These are phyloP conservation scores for Aurelia coerulea DNA, from an alignment of 30 jellyfish, hydroid and myxozoan genomes.

Conservation along the genomic window DNA sequence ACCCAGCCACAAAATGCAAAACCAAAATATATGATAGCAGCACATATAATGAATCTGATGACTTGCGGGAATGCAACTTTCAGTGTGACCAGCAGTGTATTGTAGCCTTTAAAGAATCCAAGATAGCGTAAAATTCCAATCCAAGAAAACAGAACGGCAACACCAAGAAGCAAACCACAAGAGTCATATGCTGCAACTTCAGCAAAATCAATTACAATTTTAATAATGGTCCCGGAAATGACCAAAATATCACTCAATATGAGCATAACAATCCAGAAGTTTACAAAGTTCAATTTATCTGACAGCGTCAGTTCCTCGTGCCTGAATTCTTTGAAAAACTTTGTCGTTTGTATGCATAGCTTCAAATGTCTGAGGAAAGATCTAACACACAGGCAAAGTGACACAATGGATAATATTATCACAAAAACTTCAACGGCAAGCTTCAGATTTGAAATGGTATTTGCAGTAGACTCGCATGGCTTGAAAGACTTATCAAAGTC, in stretches of 20 bases:
- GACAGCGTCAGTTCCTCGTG: slow-evolving; percentile 85
- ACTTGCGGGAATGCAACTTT: slow-evolving; percentile 92
- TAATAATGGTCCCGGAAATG: slow-evolving; percentile 75
- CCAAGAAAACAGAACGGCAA: slow-evolving; percentile 94
- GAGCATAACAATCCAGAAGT: slow-evolving; percentile 89
- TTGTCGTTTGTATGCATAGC: slow-evolving; percentile 67
- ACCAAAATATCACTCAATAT: slow-evolving; percentile 80
- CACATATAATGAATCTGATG: slow-evolving; percentile 86
- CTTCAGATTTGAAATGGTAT: slow-evolving; percentile 29
- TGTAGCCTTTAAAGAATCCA: slow-evolving; percentile 82
- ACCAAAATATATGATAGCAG: slow-evolving; percentile 82
- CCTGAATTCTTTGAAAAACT: slow-evolving; percentile 87
- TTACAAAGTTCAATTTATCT: slow-evolving; percentile 86
- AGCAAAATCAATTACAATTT: slow-evolving; percentile 52
- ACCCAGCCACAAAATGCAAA: slow-evolving; percentile 97
- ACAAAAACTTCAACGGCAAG: slow-evolving; percentile 61
- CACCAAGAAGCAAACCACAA: slow-evolving; percentile 86
- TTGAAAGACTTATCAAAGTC: slow-evolving; percentile 29
- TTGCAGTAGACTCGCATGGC: slow-evolving; percentile 32
- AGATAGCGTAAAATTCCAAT: slow-evolving; percentile 93
- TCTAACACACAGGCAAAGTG: slow-evolving; percentile 53
- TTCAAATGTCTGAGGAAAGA: slow-evolving; percentile 60
- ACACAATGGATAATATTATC: slow-evolving; percentile 51
- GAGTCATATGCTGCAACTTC: slow-evolving; percentile 62
- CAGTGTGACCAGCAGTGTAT: slow-evolving; percentile 85